Base-by-base conservation (phyloP, 2,888 invertebrate species). In the Cryptus armator region DNA sequence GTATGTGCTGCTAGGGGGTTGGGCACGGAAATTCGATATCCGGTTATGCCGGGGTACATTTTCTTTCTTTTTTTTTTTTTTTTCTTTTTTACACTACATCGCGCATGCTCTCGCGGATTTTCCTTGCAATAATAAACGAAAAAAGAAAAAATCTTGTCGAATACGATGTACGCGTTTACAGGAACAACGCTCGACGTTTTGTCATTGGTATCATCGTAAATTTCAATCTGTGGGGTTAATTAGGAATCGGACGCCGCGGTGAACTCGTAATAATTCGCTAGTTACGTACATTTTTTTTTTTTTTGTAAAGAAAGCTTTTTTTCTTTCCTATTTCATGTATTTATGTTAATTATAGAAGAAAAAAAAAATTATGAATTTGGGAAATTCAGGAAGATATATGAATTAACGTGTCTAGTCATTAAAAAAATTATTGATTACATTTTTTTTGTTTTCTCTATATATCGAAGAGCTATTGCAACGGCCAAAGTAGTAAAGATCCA, bases 1-100 rank as follows among this genome's bases (percentile, higher is more conserved):
- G 91, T 93, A 90, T 88, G 90, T 91, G 91, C 91, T 91, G 86
- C 84, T 86, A 51, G 64, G 81, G 19, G 78, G 75, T 62, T 66
- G 37, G 37, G 14, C 59, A 53, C 80, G 71, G 7, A 56, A 66
- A 66, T 43, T 59, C 44, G 56, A 24, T 56, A 43, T 37, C 51
- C 59, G 72, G 72, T 74, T 56, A 62, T 37, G 59, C 43, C 12
- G 56, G 72, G 19, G 62, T 59, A 56, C 19, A 64, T 9, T 68
- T 19, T 43, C 14, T 12, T 32, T 43, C 51, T 6, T 44, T 62
- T 71, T 71, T 80, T 66, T 68, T 72, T 76, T 62, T 71, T 71
- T 80, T 66, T 68, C 67, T 76, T 51, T 12, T 68, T 76, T 12
- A 12, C 12, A 53, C 24, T 67, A 56, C 59, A 29, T 53, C 16